Evolutionary conservation across 2,113 vertebrate genomes (phyloP).

Genomic region (Lucifuga dentata): DNA sequence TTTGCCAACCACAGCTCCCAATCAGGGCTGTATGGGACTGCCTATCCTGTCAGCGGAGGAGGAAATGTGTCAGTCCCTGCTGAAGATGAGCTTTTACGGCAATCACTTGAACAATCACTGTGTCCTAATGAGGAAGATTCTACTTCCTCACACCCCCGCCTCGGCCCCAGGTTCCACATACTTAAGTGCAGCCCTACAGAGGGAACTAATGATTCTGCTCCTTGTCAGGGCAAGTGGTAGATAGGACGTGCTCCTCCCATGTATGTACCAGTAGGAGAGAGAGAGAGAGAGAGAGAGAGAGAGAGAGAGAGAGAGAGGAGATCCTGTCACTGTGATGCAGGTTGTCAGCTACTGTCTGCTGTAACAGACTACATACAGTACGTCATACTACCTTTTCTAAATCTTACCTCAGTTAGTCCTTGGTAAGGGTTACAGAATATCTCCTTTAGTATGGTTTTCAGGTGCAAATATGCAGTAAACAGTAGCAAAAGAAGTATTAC

Average conservation of each 20-base stretch:
- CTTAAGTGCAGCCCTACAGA: constrained; percentile 59
- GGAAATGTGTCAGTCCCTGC: constrained; percentile 74
- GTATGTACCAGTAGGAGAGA: constrained; percentile 54
- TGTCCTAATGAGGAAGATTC: constrained; percentile 77
- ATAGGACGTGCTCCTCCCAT: constrained; percentile 67
- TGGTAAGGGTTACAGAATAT: constrained; percentile 30
- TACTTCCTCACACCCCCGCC: constrained; percentile 19
- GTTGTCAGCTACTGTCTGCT: constrained; percentile 60
- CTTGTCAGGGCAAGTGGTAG: constrained; percentile 68
- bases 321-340: constrained; percentile 61
- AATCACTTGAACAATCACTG: constrained; percentile 82
- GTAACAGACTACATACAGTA: constrained; percentile 42
- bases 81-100: constrained; percentile 71
- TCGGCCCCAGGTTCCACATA: constrained; percentile 29
- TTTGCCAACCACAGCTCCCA: constrained; percentile 51
- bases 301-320: constrained; percentile 51
- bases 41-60: constrained; percentile 72
- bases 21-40: constrained; percentile 58
- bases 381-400: constrained; percentile 28
- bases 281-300: constrained; percentile 30
- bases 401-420: constrained; percentile 39
- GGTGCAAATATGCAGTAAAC: no score
- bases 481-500: no score
- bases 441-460: no score
- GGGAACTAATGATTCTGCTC: constrained; percentile 74